Conservation (phyloP, 2,888 invertebrate species). For the Sisyra terminalis region DNA sequence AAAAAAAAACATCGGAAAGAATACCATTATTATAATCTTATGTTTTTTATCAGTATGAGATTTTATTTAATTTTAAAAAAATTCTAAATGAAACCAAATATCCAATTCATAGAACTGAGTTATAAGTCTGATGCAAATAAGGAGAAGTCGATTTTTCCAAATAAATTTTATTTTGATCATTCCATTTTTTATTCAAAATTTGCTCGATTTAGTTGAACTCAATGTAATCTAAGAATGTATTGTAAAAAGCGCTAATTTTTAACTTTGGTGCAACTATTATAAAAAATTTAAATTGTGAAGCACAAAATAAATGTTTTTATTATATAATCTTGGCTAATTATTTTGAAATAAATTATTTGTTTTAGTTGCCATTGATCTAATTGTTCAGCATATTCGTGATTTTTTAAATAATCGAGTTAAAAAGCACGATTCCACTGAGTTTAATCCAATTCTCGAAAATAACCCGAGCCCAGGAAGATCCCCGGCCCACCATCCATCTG, state of each 20-base stretch:
- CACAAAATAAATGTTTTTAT: background rate
- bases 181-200: too few relatives aligned
- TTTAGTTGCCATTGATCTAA: constrained; percentile 92
- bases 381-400: constrained; percentile 93
- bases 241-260: background rate
- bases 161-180: too few relatives aligned
- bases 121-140: too few relatives aligned
- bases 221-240: background rate
- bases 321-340: background rate
- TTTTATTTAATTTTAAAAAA: too few relatives aligned
- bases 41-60: too few relatives aligned
- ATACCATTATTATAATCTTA: too few relatives aligned
- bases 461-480: constrained; percentile 11
- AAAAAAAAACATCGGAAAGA: too few relatives aligned
- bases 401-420: constrained; percentile 47
- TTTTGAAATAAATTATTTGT: constrained; percentile 19
- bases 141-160: too few relatives aligned
- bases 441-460: constrained; percentile 1
- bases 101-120: background rate
- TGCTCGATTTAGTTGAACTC: background rate
- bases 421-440: constrained; percentile 10
- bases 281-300: background rate
- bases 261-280: background rate
- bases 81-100: too few relatives aligned
- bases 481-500: constrained; percentile 15